Evolutionary conservation across 2,797 vertebrate genomes (phyloP).

Genomic region (Hemitrygon akajei): DNA sequence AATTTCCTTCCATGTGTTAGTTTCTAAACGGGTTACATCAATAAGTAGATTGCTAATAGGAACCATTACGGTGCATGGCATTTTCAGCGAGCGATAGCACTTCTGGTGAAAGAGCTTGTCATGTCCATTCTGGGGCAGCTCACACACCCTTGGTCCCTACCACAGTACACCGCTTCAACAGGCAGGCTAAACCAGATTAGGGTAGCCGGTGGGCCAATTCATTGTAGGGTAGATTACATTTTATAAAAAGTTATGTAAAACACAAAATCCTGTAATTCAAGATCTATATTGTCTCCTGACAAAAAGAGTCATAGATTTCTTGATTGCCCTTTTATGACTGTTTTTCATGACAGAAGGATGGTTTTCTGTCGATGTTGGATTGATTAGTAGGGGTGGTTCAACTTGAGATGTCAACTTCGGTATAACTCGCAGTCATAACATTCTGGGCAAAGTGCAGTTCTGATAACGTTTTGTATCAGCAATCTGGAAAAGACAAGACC

Average conservation of each 20-base stretch:
- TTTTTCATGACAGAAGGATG: not conserved
- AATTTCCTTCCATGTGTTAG: not conserved
- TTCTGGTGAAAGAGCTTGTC: too few relatives aligned
- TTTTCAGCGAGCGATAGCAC: too few relatives aligned
- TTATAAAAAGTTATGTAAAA: not conserved
- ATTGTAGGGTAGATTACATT: not conserved
- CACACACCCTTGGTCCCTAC: too few relatives aligned
- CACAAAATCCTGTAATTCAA: not conserved
- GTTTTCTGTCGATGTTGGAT: not conserved
- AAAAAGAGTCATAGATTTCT: not conserved
- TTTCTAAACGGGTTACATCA: not conserved
- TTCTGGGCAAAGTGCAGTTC: not conserved
- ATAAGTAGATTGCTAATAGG: not conserved
- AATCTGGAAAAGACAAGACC: not conserved
- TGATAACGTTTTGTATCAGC: not conserved
- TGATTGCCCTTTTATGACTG: not conserved
- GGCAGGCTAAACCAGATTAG: too few relatives aligned
- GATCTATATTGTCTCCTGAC: not conserved
- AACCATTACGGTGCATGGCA: not conserved
- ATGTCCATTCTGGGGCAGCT: too few relatives aligned
- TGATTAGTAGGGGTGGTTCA: not conserved
- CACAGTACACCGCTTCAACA: too few relatives aligned
- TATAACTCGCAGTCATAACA: not conserved
- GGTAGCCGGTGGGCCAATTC: not conserved
- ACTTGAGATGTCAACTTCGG: not conserved